phyloP scores from a whole-genome alignment of 2,797 vertebrate species.

The Eremophila alpestris region DNA sequence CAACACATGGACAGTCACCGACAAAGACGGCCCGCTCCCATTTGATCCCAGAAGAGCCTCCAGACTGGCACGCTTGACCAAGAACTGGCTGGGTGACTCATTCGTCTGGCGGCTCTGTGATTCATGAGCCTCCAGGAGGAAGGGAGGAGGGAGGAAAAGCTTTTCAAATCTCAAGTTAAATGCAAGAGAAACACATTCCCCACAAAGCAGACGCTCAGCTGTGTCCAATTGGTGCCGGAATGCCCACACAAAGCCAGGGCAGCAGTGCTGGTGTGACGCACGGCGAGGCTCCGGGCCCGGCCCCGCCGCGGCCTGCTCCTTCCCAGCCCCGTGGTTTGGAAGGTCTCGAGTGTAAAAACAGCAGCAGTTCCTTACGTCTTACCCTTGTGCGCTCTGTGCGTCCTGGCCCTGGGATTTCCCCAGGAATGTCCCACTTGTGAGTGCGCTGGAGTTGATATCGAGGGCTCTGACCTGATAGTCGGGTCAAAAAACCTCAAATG shows the following conservation, averaged over 20 bases:
- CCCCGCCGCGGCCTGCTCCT: not conserved
- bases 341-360: not conserved
- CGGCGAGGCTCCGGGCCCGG: not conserved
- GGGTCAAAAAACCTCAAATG: not conserved
- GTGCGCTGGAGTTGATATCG: not conserved
- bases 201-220: slow-evolving; percentile 30
- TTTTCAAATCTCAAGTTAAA: slow-evolving; percentile 59
- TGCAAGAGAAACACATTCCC: slow-evolving; percentile 56
- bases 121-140: slow-evolving; percentile 68
- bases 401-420: not conserved
- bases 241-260: slow-evolving; percentile 32
- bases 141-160: slow-evolving; percentile 58
- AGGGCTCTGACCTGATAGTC: not conserved
- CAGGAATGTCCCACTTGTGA: not conserved
- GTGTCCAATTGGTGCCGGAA: slow-evolving; percentile 42
- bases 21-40: slow-evolving; percentile 50
- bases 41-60: slow-evolving; percentile 56
- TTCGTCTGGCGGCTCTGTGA: slow-evolving; percentile 63
- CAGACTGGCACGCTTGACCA: slow-evolving; percentile 68
- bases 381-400: not conserved
- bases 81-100: slow-evolving; percentile 57
- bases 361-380: not conserved
- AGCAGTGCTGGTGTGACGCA: not conserved
- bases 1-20: slow-evolving; percentile 60
- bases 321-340: slow-evolving; percentile 10